Base-by-base conservation (phyloP, 53 echinoderm and acorn worm species). In the Antedon mediterranea region DNA sequence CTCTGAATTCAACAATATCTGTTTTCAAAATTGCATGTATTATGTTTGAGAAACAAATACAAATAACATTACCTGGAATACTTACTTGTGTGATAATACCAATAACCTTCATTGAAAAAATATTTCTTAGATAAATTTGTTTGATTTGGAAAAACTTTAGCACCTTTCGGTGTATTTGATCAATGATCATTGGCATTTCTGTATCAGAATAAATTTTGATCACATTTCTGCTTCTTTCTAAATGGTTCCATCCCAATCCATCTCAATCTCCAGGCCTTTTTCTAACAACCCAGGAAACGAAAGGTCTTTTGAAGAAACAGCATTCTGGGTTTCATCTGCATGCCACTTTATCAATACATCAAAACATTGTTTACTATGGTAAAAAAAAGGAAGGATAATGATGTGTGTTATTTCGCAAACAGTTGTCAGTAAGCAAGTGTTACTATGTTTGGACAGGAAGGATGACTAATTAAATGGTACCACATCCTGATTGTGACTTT, bases 281-380 rank as follows among this genome's bases (percentile, higher is more conserved):
- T 33, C 30, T 15, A 73, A n/a, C 0, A 30, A 31, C 70, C 31
- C 34, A 23, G 71, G 34, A 72, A 3, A 71, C 20, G 71, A 28
- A 0, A 79, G 80, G 14, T 72, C 72, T 11, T 14, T 31, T 32
- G 71, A 20, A 27, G 74, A 80, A 6, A 73, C 80, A 80, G 80
- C 74, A 73, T 73, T 80, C 41, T 41, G 23, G 15, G 80, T 80
- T 29, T 80, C 80, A 73, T 73, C 74, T 27, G 42, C 30, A 28
- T 80, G 34, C 80, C 80, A 80, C 20, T 73, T 31, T 28, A 80
- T 80, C 33, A 80, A 71, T 13, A 73, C 80, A 80, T 80, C 80
- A 57, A 57, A 57, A 57, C 57, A 11, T 57, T 57, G 7, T 18
- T 57, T 8, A 57, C 57, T 15, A 13, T 57, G 11, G 37, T 6